Evolutionary conservation across 2,797 vertebrate species (phyloP), one percentile per base, ranked within the genome.

Genomic region (Muscicapa striata): DNA sequence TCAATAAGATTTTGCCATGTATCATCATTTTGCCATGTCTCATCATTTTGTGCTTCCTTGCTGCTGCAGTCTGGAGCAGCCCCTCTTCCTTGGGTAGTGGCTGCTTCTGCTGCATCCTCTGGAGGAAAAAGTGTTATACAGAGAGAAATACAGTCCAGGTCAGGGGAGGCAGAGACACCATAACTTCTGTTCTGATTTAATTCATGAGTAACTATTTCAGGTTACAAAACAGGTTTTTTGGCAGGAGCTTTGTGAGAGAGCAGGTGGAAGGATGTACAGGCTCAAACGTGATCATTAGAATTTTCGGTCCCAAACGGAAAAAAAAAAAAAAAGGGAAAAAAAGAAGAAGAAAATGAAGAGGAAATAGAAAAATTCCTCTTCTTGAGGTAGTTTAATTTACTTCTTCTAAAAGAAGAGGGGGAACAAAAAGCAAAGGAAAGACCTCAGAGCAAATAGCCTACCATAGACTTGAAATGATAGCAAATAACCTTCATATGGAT

Each of bases 351-450:
- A 94, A 93, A 94, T 90, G 75, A 90, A 81, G 63, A 93, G 72
- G 90, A 92, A 95, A 96, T 93, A 96, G 41, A 92, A 91, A 95
- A 96, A 93, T 74, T 94, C 87, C 61, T 91, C 29, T 76, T 91
- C 43, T 89, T 80, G 68, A 43, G 38, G 62, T 79, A 72, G 38
- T 87, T 95, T 82, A 76, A 91, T 97, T 95, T 91, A 46, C 27
- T 82, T n/a, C 9, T 84, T 52, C 34, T 41, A 24, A 63, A 69
- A 75, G 29, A 63, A 30, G 5, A 4, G 5, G 3, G 13, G 1
- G 0, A 5, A 10, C 6, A 27, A 20, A 32, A 45, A 57, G 19
- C 32, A 54, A 63, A 76, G 16, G 4, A 57, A 80, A 85, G 32
- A 80, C 36, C 72, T 58, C 68, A 72, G 40, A 91, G 90, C 75